These are phyloP conservation scores for Vultur gryphus DNA, from an alignment of 2,797 vertebrate genomes.

Conservation along the genomic window DNA sequence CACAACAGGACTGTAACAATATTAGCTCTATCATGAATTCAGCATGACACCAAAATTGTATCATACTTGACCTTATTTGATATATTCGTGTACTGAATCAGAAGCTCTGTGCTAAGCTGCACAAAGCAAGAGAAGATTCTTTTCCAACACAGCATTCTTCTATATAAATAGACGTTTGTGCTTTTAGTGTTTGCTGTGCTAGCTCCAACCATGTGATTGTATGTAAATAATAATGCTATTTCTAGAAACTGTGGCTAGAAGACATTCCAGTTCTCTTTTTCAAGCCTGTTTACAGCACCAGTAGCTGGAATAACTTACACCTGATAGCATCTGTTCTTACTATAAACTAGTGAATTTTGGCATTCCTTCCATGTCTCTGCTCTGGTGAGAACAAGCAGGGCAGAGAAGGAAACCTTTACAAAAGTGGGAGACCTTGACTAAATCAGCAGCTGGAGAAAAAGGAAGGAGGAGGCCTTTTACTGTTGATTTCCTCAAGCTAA, in stretches of 20 bases:
- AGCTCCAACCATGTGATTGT: neutral
- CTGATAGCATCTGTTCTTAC: neutral
- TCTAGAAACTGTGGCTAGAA: neutral
- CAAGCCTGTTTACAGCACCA: neutral
- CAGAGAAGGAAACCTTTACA: neutral
- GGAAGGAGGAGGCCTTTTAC: neutral
- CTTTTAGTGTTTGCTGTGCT: neutral
- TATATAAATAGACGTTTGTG: neutral
- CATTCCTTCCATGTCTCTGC: neutral
- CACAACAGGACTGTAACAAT: constrained; percentile 26
- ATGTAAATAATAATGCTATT: neutral
- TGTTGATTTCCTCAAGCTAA: neutral
- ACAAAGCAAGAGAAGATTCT: neutral
- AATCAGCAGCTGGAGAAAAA: neutral
- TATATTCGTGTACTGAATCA: neutral
- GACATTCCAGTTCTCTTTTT: neutral
- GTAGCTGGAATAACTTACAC: neutral
- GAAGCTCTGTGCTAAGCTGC: neutral
- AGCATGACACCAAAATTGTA: neutral
- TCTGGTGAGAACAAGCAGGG: neutral
- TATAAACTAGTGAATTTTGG: neutral
- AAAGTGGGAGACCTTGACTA: neutral
- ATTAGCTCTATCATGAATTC: constrained; percentile 26
- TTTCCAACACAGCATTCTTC: neutral
- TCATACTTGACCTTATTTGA: constrained; percentile 43